A percentile compares a stretch with the other conserved stretches of the same genome.
Conservation (phyloP, 2,797 vertebrate genomes). For the Diceros bicornis region DNA sequence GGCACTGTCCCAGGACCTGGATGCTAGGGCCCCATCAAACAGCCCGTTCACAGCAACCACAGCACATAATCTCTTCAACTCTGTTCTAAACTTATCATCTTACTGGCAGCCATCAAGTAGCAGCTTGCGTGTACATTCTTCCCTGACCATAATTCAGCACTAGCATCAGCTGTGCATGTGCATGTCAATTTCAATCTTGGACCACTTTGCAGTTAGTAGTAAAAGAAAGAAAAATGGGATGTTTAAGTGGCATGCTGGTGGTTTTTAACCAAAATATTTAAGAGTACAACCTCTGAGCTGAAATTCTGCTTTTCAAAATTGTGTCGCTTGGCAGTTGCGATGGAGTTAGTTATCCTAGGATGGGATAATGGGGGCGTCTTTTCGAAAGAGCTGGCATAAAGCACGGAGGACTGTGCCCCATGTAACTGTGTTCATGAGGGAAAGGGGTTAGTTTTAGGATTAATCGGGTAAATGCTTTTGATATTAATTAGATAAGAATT, state of each 20-base stretch:
- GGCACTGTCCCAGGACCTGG: neutral
- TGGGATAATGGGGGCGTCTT: neutral
- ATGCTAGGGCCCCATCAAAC: neutral
- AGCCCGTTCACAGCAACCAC: neutral
- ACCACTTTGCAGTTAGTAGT: conserved; percentile 24
- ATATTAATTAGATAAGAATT: conserved; percentile 41
- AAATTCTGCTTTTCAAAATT: conserved; percentile 52
- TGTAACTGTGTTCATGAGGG: neutral
- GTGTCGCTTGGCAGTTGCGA: conserved; percentile 6
- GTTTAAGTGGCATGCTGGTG: conserved; percentile 38
- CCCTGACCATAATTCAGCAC: neutral
- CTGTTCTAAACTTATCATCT: neutral
- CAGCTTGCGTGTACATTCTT: neutral
- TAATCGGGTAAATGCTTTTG: conserved; percentile 25
- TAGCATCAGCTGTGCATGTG: neutral
- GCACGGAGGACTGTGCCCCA: neutral
- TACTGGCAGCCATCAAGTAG: neutral
- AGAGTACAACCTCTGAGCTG: conserved; percentile 19
- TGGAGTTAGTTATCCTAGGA: neutral
- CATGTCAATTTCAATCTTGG: neutral
- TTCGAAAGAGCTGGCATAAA: conserved; percentile 33
- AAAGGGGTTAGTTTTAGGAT: conserved; percentile 14
- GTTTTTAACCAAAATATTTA: neutral
- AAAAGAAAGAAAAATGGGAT: conserved; percentile 23
- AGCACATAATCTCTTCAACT: neutral